Evolutionary conservation across 1,140 invertebrate genomes (phyloP), one percentile per base, ranked within the genome.

Genomic region (Leptinotarsa lineolata): DNA sequence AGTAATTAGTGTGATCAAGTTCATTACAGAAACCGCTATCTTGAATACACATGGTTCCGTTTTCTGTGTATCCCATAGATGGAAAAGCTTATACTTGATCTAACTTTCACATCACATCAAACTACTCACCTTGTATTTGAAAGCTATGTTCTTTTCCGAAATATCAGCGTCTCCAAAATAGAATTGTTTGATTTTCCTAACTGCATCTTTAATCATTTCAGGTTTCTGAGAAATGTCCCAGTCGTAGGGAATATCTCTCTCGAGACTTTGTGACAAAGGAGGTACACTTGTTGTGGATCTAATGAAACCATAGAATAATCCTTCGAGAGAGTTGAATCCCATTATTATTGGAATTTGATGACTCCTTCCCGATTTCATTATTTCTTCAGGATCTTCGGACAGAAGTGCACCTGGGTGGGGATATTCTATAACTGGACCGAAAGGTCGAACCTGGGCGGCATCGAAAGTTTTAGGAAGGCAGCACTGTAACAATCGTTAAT

Each of bases 331-430:
- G 22, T 75, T 87, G 77, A 85, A 88, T n/a, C 88, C 88, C n/a
- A 89, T 86, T 83, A 89, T 86, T 5, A 88, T 75, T 4, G 88
- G 87, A 4, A 88, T 82, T 83, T 81, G 72, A 84, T 85, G 82
- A 76, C 85, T 78, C 69, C 83, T 78, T 21, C 78, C 78, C 15
- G 80, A 74, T 39, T 70, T 74, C 0, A 88, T 71, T 0, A 87
- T 77, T 5, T 86, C 82, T 71, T 88, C 83, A 2, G 88, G 87
- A 15, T 84, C 74, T 75, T 85, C 77, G 1, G 85, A 85, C 8
- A 89, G 77, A 24, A 90, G 84, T n/a, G 86, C 84, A 44, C 84
- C 44, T 48, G 58, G 81, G 54, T 86, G 82, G 4, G 66, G 15
- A 21, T 84, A 81, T 85, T 89, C 86, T 54, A 89, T 68, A 15